Evolutionary conservation across 2,888 invertebrate species (phyloP).

Genomic region (Saturnia pavonia): DNA sequence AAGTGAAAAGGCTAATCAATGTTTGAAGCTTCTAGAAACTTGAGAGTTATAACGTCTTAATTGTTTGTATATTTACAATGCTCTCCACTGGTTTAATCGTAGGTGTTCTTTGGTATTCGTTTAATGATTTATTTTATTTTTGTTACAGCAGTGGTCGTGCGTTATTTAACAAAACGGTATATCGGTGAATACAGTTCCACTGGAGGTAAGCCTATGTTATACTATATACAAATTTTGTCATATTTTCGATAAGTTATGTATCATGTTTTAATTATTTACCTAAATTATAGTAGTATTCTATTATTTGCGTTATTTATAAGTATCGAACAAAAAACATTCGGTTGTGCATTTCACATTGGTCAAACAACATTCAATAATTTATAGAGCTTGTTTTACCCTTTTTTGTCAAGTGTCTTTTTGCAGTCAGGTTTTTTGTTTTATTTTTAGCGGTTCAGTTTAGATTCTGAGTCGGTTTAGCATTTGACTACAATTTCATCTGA

Average conservation of each 20-base stretch:
- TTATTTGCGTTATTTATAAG: too few species aligned
- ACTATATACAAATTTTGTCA: not conserved
- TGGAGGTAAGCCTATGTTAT: conserved; percentile 83
- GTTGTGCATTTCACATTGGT: too few species aligned
- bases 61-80: conserved; percentile 49
- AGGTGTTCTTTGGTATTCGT: conserved; percentile 40
- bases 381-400: too few species aligned
- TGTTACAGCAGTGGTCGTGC: conserved; percentile 89
- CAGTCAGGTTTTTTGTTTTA: too few species aligned
- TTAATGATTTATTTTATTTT: conserved; percentile 49
- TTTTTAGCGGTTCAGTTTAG: too few species aligned
- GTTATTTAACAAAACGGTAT: conserved; percentile 89
- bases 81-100: conserved; percentile 36
- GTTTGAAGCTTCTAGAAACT: conserved; percentile 67
- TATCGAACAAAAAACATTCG: too few species aligned
- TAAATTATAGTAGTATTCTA: too few species aligned
- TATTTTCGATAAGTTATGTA: not conserved
- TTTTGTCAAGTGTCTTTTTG: too few species aligned
- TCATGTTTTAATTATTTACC: too few species aligned
- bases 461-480: too few species aligned
- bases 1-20: conserved; percentile 75
- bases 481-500: too few species aligned
- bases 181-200: conserved; percentile 92
- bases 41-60: conserved; percentile 65
- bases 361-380: too few species aligned